A percentile compares a stretch with the other conserved stretches of the same genome.
These are phyloP conservation scores for Melanchra persicariae DNA, from an alignment of 2,888 invertebrate species.

Conservation along the genomic window DNA sequence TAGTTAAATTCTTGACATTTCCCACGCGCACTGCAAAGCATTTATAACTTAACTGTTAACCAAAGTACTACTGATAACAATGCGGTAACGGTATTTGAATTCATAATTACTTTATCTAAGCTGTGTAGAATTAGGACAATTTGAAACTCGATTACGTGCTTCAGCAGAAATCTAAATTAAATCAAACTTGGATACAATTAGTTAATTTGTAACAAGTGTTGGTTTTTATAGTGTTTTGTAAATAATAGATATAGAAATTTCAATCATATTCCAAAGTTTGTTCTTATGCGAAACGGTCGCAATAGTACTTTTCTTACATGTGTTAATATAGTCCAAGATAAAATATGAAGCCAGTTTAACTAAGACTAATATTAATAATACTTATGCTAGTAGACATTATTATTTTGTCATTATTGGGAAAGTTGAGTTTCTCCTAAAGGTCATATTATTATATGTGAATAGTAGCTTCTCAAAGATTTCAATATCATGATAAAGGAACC, in stretches of 20 bases:
- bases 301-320: rapidly evolving
- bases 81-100: slow-evolving; percentile 56
- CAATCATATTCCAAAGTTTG: not conserved
- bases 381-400: not conserved
- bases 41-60: slow-evolving; percentile 59
- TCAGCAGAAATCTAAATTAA: slow-evolving; percentile 24
- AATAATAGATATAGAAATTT: not conserved
- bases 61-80: slow-evolving; percentile 57
- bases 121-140: slow-evolving; percentile 42
- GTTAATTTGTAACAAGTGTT: not conserved
- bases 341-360: not conserved
- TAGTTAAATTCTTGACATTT: slow-evolving; percentile 63
- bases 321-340: no score
- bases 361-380: not conserved
- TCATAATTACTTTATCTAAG: slow-evolving; percentile 58
- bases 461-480: not conserved
- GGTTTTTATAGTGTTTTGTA: not conserved
- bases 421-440: slow-evolving; percentile 9
- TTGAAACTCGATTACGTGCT: slow-evolving; percentile 27
- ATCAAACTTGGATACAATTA: slow-evolving; percentile 12
- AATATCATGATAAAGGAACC: not conserved
- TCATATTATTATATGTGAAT: not conserved
- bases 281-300: not conserved
- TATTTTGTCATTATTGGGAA: slow-evolving; percentile 8
- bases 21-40: slow-evolving; percentile 58